phyloP scores from a whole-genome alignment of 2,797 vertebrate species.

The Semotilus atromaculatus region DNA sequence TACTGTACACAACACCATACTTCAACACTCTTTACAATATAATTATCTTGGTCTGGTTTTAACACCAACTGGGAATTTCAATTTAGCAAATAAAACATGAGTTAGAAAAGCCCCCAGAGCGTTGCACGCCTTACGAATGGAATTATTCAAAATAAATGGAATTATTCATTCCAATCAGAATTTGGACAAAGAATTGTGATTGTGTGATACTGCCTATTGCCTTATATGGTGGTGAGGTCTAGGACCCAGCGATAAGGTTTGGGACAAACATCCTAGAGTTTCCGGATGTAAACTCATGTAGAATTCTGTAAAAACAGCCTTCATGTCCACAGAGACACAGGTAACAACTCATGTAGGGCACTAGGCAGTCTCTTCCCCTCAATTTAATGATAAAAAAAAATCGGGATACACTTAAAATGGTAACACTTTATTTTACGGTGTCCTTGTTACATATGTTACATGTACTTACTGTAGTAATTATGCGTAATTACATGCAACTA shows the following conservation, averaged over 20 bases:
- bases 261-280: not conserved
- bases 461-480: too few relatives aligned
- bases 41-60: not conserved
- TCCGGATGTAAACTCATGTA: too few relatives aligned
- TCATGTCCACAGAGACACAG: not conserved
- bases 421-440: too few relatives aligned
- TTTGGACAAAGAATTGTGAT: not conserved
- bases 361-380: not conserved
- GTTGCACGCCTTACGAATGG: not conserved
- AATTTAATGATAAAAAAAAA: not conserved
- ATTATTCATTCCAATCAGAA: not conserved
- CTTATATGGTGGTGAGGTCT: not conserved
- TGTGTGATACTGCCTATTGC: not conserved
- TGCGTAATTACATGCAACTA: too few relatives aligned
- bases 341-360: not conserved
- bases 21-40: not conserved
- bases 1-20: not conserved
- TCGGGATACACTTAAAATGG: not conserved
- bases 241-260: not conserved
- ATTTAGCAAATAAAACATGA: not conserved
- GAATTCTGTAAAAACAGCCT: not conserved
- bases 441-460: too few relatives aligned
- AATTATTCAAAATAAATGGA: not conserved
- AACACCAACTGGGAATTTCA: too few relatives aligned
- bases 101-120: too few relatives aligned